phyloP scores from a whole-genome alignment of 2,888 invertebrate genomes.

The Andrena trimmerana region DNA sequence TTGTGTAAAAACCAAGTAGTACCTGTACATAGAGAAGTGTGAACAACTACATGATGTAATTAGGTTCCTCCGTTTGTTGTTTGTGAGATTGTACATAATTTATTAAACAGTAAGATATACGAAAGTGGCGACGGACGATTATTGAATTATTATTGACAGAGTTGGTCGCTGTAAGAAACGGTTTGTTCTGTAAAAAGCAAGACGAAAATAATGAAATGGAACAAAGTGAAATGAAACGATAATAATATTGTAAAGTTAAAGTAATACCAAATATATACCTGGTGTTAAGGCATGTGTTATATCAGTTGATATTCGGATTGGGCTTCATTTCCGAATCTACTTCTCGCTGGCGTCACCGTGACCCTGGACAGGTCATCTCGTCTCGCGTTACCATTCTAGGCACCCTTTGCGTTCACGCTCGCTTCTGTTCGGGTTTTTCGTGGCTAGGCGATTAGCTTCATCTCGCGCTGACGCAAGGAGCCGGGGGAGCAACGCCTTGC shows the following conservation, averaged over 20 bases:
- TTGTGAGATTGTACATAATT: constrained; percentile 85
- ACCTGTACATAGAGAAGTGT: constrained; percentile 85
- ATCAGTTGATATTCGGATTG: constrained; percentile 39
- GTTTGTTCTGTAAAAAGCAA: constrained; percentile 82
- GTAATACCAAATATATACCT: constrained; percentile 84
- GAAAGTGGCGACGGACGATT: constrained; percentile 67
- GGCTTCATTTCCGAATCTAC: constrained; percentile 18
- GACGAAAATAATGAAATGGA: constrained; percentile 47
- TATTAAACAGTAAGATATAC: constrained; percentile 82
- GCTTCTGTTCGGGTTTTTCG: not conserved
- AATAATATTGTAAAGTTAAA: constrained; percentile 84
- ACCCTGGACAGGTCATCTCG: not conserved
- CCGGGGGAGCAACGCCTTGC: constrained; percentile 54
- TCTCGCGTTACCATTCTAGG: too few relatives aligned
- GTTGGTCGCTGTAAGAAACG: constrained; percentile 80
- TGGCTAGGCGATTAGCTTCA: not conserved
- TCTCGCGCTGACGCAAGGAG: constrained; percentile 54
- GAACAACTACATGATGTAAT: constrained; percentile 84
- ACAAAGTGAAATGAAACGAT: constrained; percentile 74
- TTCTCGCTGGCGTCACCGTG: constrained; percentile 14
- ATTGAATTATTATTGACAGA: constrained; percentile 81
- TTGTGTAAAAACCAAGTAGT: constrained; percentile 83
- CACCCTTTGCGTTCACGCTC: not conserved
- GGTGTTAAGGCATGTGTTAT: constrained; percentile 80
- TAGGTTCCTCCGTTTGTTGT: constrained; percentile 85